These are phyloP conservation scores for Drosophila orosa DNA, from an alignment of 1,140 invertebrate species.

Conservation along the genomic window DNA sequence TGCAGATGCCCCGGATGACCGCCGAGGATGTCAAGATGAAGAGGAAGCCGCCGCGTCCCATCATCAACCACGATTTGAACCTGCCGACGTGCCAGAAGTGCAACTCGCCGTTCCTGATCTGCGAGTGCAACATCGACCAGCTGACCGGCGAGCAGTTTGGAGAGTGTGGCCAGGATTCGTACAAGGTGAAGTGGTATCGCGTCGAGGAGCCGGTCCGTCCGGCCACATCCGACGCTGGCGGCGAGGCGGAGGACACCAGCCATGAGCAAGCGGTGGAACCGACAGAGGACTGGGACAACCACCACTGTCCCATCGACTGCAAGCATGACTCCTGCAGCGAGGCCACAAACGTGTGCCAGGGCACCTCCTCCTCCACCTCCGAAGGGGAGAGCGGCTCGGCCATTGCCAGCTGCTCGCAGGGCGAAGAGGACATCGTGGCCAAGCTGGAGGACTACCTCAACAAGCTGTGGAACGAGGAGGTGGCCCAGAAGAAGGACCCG, in stretches of 20 bases:
- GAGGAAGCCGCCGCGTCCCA: conserved; percentile 52
- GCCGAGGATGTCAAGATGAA: conserved; percentile 5
- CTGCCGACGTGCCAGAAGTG: conserved; percentile 58
- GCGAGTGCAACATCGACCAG: conserved; percentile 72
- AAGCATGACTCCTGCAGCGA: conserved; percentile 48
- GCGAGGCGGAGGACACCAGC: not conserved
- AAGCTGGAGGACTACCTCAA: conserved; percentile 69
- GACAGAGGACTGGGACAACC: conserved; percentile 58
- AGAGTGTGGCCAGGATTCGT: conserved; percentile 73
- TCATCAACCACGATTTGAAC: conserved; percentile 60
- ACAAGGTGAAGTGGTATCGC: conserved; percentile 72
- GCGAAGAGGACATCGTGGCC: conserved; percentile 45
- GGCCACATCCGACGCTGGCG: not conserved
- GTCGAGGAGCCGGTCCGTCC: conserved; percentile 29
- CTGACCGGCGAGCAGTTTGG: conserved; percentile 64
- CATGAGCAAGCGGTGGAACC: conserved; percentile 45
- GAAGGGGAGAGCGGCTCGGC: conserved; percentile 2
- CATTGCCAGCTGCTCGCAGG: conserved; percentile 45
- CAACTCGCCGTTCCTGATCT: conserved; percentile 68
- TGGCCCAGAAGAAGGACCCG: conserved; percentile 51
- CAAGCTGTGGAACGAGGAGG: conserved; percentile 63
- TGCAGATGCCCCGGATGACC: conserved; percentile 51
- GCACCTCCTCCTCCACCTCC: conserved; percentile 12
- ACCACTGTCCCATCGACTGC: conserved; percentile 71
- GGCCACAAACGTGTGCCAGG: conserved; percentile 44